Evolutionary conservation across 2,888 invertebrate species (phyloP), one percentile per base, ranked within the genome.

Genomic region (Poecilus cupreus): DNA sequence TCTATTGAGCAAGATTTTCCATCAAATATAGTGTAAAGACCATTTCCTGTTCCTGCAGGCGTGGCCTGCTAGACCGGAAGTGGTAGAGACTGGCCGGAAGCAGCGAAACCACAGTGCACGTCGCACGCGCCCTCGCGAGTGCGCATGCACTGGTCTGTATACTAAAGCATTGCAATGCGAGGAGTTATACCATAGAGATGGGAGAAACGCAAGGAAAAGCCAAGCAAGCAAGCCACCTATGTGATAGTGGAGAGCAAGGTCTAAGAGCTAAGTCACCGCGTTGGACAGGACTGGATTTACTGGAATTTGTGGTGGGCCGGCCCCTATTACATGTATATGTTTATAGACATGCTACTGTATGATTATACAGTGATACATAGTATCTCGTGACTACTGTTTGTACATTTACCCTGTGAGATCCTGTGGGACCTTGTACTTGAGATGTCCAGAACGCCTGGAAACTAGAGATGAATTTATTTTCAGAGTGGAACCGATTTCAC

Each of bases 1-100:
- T 68, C 64, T 68, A 68, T 37, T 37, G 37, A 51, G 18, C 13
- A 68, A 26, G 20, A 68, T 68, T 68, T 68, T 68, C 64, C 64
- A 68, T 68, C 64, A 68, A 46, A 46, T 46, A 13, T 68, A 68
- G 20, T 37, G 20, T 68, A 68, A 37, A 68, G 64, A 68, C 32
- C 64, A 68, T 68, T 68, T 68, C 64, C 64, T 51, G 13, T 18
- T 51, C 3, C 18, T 18, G 51, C 51, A 51, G 20, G 64, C 37
- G 20, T 37, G 37, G 20, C n/a, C 22, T 54, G 22, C 32, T 54
- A 24, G 37, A 68, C 39, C 64, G 64, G 64, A 68, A 68, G 64
- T 37, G 37, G 39, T 6, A 68, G 64, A 68, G 64, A 68, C 64
- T 37, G 64, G 64, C 16, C 64, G 64, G 64, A 68, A 39, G 16